A percentile compares a stretch with the other conserved stretches of the same genome.
These are phyloP conservation scores for Molossus alvarezi DNA, from an alignment of 2,797 vertebrate species.

Conservation along the genomic window DNA sequence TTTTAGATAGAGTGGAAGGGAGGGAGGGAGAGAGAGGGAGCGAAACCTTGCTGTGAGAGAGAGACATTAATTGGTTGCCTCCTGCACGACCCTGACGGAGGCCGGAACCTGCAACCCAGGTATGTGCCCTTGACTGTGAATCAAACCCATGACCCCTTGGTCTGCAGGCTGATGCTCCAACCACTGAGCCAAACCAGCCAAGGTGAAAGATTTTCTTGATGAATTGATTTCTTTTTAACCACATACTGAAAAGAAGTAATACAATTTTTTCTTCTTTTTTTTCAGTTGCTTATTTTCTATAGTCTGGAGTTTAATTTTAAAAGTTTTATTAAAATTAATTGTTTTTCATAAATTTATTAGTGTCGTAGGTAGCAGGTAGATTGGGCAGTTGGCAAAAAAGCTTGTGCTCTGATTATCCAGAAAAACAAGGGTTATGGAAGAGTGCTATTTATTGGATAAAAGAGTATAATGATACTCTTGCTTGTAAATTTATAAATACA, in stretches of 20 bases:
- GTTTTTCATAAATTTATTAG: conserved; percentile 44
- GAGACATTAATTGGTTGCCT: too few relatives aligned
- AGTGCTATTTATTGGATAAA: neutral
- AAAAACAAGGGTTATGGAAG: neutral
- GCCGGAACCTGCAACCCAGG: too few relatives aligned
- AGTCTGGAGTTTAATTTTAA: neutral
- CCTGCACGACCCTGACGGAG: too few relatives aligned
- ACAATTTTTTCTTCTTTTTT: conserved; percentile 1
- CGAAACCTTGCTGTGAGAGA: too few relatives aligned
- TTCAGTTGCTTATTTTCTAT: neutral
- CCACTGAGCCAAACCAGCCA: too few relatives aligned
- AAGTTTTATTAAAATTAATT: conserved; percentile 53
- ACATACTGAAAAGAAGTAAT: conserved; percentile 14
- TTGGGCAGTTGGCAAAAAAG: neutral
- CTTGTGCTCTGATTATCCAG: conserved; percentile 28
- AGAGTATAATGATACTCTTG: conserved; percentile 40
- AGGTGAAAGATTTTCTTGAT: conserved; percentile 48
- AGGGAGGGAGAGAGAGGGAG: too few relatives aligned
- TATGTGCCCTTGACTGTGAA: too few relatives aligned
- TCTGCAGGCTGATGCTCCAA: too few relatives aligned
- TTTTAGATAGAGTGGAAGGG: too few relatives aligned
- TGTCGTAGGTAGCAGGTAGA: conserved; percentile 45
- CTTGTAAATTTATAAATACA: conserved; percentile 28
- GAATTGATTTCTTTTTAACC: conserved; percentile 44
- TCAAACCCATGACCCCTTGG: too few relatives aligned